Evolutionary conservation across 1,140 invertebrate species (phyloP).

Genomic region (Tetraneura akinire): DNA sequence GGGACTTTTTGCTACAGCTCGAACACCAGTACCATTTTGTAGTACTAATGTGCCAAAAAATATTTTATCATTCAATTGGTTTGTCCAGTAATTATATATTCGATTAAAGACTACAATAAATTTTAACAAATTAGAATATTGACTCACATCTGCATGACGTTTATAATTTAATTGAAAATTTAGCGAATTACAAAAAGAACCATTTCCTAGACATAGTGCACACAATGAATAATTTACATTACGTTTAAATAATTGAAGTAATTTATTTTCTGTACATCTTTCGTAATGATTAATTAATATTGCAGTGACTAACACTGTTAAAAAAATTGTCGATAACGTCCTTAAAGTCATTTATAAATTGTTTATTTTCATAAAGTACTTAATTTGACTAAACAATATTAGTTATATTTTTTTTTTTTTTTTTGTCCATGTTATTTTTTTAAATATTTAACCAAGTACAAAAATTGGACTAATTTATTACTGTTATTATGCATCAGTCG

Average conservation of each 20-base stretch:
- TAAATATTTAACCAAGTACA: too few species aligned
- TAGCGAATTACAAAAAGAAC: background rate
- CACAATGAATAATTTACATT: background rate
- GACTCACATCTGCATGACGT: background rate
- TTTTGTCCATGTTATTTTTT: too few species aligned
- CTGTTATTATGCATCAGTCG: too few species aligned
- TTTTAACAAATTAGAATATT: background rate
- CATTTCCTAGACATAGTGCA: background rate
- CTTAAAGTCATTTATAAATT: too few species aligned
- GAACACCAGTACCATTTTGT: background rate
- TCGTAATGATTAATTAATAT: background rate
- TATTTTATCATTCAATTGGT: slow-evolving; percentile 18
- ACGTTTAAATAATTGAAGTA: background rate
- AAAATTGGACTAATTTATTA: too few species aligned
- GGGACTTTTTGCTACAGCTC: slow-evolving; percentile 9
- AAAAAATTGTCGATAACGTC: too few species aligned
- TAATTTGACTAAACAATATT: too few species aligned
- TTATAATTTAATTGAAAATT: slow-evolving; percentile 24
- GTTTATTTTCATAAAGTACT: too few species aligned
- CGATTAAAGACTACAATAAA: background rate
- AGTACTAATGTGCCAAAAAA: slow-evolving; percentile 26
- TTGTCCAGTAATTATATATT: background rate
- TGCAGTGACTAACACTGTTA: background rate
- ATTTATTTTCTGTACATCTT: background rate
- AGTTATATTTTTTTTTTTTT: too few species aligned